Conservation (phyloP, 2,113 vertebrate species). For the Rhadina sibilatrix region DNA sequence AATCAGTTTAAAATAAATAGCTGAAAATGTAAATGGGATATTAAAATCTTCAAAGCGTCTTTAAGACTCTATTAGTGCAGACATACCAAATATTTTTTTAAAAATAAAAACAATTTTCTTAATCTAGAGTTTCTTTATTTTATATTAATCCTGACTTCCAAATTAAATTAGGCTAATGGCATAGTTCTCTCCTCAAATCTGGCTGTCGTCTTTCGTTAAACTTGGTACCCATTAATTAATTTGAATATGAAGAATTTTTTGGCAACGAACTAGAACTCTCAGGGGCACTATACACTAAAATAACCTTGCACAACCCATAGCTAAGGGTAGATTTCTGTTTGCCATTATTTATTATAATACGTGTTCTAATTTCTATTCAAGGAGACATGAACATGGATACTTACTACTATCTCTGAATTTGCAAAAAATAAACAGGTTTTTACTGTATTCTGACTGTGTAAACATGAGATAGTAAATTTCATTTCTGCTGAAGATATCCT, state of each 20-base stretch:
- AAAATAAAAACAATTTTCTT: not conserved
- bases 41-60: constrained; percentile 17
- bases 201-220: not conserved
- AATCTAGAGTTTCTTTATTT: not conserved
- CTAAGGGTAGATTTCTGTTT: not conserved
- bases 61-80: not conserved
- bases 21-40: constrained; percentile 4
- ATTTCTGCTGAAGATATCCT: not conserved
- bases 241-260: not conserved
- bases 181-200: not conserved
- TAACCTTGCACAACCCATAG: not conserved
- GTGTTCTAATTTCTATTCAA: not conserved
- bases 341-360: not conserved
- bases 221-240: not conserved
- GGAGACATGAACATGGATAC: rapidly evolving
- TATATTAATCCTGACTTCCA: not conserved
- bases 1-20: constrained; percentile 44
- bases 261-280: not conserved
- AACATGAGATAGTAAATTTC: not conserved
- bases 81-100: not conserved
- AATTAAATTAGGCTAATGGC: not conserved
- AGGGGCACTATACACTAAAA: not conserved
- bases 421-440: not conserved
- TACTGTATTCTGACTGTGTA: not conserved
- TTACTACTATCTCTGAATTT: not conserved